Base-by-base conservation (phyloP, 2,113 vertebrate species). In the Kryptolebias marmoratus region DNA sequence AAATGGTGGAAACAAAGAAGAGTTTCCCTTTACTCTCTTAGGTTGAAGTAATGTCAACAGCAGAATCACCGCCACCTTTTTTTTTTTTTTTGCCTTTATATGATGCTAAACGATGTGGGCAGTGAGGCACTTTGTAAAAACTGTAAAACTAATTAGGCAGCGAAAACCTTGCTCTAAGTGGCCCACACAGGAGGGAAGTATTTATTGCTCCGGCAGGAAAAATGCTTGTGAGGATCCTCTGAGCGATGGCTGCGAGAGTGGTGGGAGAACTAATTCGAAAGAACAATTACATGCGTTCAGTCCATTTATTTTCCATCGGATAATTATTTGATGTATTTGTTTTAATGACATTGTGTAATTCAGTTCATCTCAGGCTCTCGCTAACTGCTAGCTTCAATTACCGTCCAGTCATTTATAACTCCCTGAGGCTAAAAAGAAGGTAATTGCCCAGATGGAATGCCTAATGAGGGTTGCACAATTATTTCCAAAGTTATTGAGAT, bases 381-480 rank as follows among this genome's bases (percentile, higher is more conserved):
- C 84, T 72, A 77, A 77, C 89, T 84, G 88, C 90, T 91, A 75
- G 85, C 86, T 91, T 86, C 84, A 89, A 93, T 93, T 92, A 93
- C 75, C 27, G 78, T 78, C 76, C 85, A 80, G 76, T 92, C 88
- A 89, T 93, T 92, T 92, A 92, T 88, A 88, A 89, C 84, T 78
- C 83, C 81, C 82, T 14, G 18, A 71, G 75, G 77, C 87, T 87
- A 81, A 87, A 77, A 72, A 71, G 89, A 87, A 83, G 91, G 71
- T 92, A 91, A 93, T 92, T 85, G 84, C 88, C 86, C 83, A 80
- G 85, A 88, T 77, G 76, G 87, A 90, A 91, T 77, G 89, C 83
- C 84, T 92, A 93, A 93, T 92, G 90, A 92, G 88, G 86, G 88
- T 82, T 80, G 86, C 81, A 86, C 92, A 88, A 91, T 93, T 92